Percentiles rank a stretch among this genome's conserved stretches.
Evolutionary conservation across 2,113 vertebrate genomes (phyloP).

Genomic region (Rhineura floridana): DNA sequence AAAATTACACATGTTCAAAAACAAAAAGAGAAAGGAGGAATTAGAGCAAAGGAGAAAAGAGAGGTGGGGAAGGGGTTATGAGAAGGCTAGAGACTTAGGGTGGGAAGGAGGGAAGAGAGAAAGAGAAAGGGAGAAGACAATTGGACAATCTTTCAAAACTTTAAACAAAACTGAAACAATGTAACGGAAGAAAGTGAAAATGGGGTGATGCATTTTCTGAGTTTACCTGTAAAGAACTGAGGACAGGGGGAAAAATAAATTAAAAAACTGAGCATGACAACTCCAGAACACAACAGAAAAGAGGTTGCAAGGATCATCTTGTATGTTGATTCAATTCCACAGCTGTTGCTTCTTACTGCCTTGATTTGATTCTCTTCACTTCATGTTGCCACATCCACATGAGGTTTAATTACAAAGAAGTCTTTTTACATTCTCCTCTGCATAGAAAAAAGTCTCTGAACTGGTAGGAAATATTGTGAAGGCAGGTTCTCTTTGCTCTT

Average conservation of each 20-base stretch:
- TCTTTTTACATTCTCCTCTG: constrained; percentile 13
- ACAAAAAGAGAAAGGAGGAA: constrained; percentile 49
- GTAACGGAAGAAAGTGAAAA: constrained; percentile 57
- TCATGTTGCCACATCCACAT: neutral
- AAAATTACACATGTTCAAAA: constrained; percentile 67
- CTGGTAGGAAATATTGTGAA: neutral
- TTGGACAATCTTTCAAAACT: constrained; percentile 34
- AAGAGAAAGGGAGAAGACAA: constrained; percentile 26
- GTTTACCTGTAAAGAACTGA: constrained; percentile 69
- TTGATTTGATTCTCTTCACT: constrained; percentile 28
- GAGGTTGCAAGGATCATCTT: constrained; percentile 48
- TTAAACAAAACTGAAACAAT: constrained; percentile 58
- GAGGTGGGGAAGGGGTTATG: constrained; percentile 65
- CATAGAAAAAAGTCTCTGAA: constrained; percentile 65
- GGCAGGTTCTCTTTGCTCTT: neutral
- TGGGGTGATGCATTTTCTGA: constrained; percentile 38
- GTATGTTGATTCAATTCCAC: neutral
- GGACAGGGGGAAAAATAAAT: constrained; percentile 20
- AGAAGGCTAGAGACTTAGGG: constrained; percentile 54
- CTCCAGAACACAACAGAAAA: constrained; percentile 20
- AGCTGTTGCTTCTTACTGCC: constrained; percentile 32
- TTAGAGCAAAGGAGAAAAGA: constrained; percentile 41
- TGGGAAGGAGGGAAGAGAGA: constrained; percentile 57
- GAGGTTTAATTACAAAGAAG: neutral
- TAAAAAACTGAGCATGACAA: constrained; percentile 26